Base-by-base conservation (phyloP, 2,113 vertebrate species). In the Mustela nigripes region DNA sequence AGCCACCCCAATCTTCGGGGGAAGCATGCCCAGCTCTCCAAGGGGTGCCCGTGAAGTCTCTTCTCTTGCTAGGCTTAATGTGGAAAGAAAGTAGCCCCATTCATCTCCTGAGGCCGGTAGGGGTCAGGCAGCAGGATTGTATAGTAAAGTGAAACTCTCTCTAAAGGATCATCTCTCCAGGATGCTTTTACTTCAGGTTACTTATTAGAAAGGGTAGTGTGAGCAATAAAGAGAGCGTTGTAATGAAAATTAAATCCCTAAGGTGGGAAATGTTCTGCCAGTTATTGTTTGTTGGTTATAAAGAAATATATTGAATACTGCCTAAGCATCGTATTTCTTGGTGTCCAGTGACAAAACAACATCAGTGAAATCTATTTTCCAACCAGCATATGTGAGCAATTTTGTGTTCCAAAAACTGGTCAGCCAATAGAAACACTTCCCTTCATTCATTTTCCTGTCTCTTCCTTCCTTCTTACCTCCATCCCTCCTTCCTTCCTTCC, bases 281-380 rank as follows among this genome's bases (percentile, higher is more conserved):
- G 92, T 87, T 97, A 92, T 84, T 96, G 93, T 95, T 92, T 76
- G 92, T 97, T 87, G 96, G 93, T 95, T 89, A 95, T 97, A 93
- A 97, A 98, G 96, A 97, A 97, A 93, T 95, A 95, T 90, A 97
- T 97, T 96, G 93, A 96, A 96, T 94, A 74, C 94, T 39, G 79
- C 48, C 94, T 48, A 22, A 5, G 7, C 1, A 8, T 89, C 91
- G 18, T 90, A 87, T 96, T 93, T 98, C 94, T 96, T 83, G 39
- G 86, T 86, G 86, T 74, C 86, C 79, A 18, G 95, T 95, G 92
- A 87, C 56, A 36, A 83, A 92, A 79, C 3, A 18, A 81, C 94
- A 94, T 80, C 48, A 12, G 1, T 65, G 67, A 96, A 94, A 69
- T 48, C 60, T 31, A 22, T 39, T 83, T 94, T 80, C 67, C 53